phyloP scores from a whole-genome alignment of 2,113 vertebrate genomes.

The Xenopus tropicalis region DNA sequence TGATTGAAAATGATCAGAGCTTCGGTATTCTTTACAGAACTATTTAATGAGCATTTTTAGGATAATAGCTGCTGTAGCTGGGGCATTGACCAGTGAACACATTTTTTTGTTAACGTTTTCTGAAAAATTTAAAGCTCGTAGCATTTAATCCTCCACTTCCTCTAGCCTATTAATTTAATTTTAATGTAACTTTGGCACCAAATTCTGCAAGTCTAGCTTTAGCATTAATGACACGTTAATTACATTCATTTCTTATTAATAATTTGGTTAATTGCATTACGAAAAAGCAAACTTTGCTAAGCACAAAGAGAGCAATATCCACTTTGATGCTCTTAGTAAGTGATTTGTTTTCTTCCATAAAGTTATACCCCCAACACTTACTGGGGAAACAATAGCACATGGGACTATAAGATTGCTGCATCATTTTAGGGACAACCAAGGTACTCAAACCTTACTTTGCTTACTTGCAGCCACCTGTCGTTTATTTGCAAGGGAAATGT shows the following conservation, averaged over 20 bases:
- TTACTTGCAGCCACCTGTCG: too few species aligned
- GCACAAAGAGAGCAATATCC: conserved; percentile 17
- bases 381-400: not conserved
- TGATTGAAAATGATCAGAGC: conserved; percentile 39
- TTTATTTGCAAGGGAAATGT: too few species aligned
- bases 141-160: conserved; percentile 33
- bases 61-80: conserved; percentile 27
- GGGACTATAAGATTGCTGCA: too few species aligned
- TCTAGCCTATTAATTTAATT: conserved; percentile 35
- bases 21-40: conserved; percentile 24
- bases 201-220: conserved; percentile 29
- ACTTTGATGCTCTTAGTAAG: not conserved
- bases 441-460: not conserved
- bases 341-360: too few species aligned
- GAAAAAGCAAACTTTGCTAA: conserved; percentile 22
- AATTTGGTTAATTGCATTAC: conserved; percentile 24
- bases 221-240: conserved; percentile 32
- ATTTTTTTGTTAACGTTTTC: conserved; percentile 14
- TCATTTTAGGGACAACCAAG: too few species aligned
- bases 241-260: conserved; percentile 35
- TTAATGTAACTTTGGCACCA: conserved; percentile 27
- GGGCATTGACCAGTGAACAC: conserved; percentile 35
- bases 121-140: conserved; percentile 32
- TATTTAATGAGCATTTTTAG: conserved; percentile 37
- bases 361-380: not conserved